phyloP scores from a whole-genome alignment of 1,140 invertebrate species.

The Cheumatopsyche charites region DNA sequence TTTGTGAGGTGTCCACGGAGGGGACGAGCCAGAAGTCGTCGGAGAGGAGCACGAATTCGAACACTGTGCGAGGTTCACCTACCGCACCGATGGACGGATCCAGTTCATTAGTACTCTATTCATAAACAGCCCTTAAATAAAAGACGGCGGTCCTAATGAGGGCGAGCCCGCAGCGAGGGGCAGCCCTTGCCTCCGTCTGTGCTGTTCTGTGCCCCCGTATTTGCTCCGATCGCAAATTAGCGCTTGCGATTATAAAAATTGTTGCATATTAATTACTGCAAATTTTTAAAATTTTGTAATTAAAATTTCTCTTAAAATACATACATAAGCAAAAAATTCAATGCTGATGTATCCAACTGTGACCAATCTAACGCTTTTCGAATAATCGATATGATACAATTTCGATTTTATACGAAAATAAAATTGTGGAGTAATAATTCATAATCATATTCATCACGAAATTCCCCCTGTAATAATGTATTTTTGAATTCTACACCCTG shows the following conservation, averaged over 20 bases:
- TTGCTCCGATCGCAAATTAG: constrained; percentile 16
- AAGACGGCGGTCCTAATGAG: constrained; percentile 43
- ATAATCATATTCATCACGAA: constrained; percentile 19
- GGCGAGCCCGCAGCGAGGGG: constrained; percentile 3
- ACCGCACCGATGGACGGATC: constrained; percentile 38
- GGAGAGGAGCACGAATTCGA: too few species aligned
- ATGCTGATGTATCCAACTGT: too few species aligned
- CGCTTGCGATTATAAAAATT: constrained; percentile 1
- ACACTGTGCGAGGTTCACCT: neutral
- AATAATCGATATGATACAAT: neutral
- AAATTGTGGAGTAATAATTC: neutral
- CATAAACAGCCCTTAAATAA: constrained; percentile 48
- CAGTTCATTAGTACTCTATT: constrained; percentile 47
- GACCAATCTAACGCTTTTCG: too few species aligned
- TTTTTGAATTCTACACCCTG: constrained; percentile 12
- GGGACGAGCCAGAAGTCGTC: neutral
- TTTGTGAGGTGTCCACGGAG: constrained; percentile 18
- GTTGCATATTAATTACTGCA: neutral
- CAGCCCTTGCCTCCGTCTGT: neutral
- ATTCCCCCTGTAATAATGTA: neutral
- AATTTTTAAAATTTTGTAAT: too few species aligned
- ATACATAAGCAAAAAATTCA: too few species aligned
- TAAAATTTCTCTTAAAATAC: too few species aligned
- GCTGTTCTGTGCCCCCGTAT: neutral
- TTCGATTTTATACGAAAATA: too few species aligned